Conservation (phyloP, 2,113 vertebrate genomes). For the Neolamprologus falcicula region DNA sequence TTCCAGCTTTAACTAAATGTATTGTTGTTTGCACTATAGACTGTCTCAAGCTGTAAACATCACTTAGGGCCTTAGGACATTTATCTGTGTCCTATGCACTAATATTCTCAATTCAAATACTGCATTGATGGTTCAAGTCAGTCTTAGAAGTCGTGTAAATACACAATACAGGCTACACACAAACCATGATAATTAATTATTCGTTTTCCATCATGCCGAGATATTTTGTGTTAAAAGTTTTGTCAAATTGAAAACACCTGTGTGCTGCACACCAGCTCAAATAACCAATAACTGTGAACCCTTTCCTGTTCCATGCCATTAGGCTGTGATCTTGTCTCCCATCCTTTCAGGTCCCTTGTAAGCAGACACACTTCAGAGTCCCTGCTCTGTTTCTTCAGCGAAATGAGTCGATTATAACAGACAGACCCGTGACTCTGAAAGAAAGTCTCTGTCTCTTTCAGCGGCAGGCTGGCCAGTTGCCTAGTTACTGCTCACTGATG, state of each 20-base stretch:
- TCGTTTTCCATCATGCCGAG: not conserved
- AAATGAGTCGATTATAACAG: constrained; percentile 14
- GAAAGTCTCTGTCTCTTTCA: constrained; percentile 22
- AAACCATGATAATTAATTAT: not conserved
- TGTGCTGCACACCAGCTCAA: not conserved
- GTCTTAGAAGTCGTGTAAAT: not conserved
- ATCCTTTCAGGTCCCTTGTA: not conserved
- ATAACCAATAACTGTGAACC: not conserved
- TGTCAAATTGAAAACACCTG: not conserved
- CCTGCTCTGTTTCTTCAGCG: not conserved
- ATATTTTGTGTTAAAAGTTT: not conserved
- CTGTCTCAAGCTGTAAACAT: not conserved
- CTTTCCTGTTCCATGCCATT: not conserved
- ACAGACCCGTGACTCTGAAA: constrained; percentile 19
- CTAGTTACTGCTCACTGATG: constrained; percentile 55
- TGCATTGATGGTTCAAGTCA: not conserved
- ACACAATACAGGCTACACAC: not conserved
- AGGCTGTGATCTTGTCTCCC: not conserved
- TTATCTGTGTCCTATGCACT: not conserved
- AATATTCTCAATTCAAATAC: not conserved
- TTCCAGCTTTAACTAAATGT: not conserved
- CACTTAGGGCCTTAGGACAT: not conserved
- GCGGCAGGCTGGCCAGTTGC: constrained; percentile 41
- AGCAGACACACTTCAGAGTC: not conserved
- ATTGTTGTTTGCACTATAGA: not conserved